Conservation (phyloP, 2,797 vertebrate genomes). For the Perdix hodgsoniae region DNA sequence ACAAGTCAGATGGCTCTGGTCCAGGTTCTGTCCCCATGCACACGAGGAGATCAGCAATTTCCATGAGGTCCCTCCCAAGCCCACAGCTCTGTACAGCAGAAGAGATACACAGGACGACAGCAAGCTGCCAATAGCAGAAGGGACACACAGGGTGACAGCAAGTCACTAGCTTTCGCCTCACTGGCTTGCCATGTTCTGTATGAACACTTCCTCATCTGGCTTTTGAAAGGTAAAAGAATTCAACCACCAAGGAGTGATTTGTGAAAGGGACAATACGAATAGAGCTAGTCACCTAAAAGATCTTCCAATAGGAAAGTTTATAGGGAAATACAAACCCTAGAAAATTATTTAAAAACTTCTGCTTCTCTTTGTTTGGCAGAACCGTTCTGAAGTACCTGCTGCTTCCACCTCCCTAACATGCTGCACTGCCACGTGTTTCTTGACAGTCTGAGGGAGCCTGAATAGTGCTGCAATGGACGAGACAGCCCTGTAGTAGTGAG, state of each 20-base stretch:
- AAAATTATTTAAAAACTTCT: not conserved
- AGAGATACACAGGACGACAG: too few species aligned
- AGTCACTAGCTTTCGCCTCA: not conserved
- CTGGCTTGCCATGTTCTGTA: not conserved
- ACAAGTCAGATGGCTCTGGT: not conserved
- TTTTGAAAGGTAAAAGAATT: not conserved
- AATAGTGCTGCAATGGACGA: not conserved
- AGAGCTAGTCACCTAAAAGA: not conserved
- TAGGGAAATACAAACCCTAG: not conserved
- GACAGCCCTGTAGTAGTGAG: not conserved
- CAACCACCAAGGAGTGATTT: not conserved
- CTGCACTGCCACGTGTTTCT: not conserved
- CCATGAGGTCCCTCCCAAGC: not conserved
- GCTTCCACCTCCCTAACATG: not conserved
- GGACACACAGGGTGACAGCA: not conserved
- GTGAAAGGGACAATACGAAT: not conserved
- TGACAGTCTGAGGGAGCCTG: not conserved
- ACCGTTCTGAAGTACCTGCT: not conserved
- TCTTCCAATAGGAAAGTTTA: not conserved
- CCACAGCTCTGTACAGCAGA: not conserved
- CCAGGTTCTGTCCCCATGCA: not conserved
- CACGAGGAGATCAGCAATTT: not conserved
- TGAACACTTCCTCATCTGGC: not conserved
- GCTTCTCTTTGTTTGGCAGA: not conserved
- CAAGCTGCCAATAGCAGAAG: not conserved